Evolutionary conservation across 2,888 invertebrate species (phyloP).

Genomic region (Drosophila anomelani): DNA sequence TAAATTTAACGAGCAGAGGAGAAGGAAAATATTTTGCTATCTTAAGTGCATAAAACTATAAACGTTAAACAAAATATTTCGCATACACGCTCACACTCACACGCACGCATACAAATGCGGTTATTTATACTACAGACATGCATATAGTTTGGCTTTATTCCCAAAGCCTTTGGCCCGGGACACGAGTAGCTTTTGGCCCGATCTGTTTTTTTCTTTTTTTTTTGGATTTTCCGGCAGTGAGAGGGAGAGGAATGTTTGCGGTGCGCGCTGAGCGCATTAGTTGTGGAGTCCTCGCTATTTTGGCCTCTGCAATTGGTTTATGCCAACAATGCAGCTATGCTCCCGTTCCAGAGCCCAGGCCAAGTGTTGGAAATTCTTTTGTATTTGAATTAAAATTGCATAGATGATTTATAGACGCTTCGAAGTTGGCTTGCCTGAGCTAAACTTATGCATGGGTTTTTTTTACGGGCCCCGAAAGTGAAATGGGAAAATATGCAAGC

Average conservation of each 20-base stretch:
- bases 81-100: slow-evolving; percentile 43
- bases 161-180: slow-evolving; percentile 69
- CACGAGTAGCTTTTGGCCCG: slow-evolving; percentile 65
- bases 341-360: slow-evolving; percentile 1
- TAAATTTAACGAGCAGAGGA: slow-evolving; percentile 62
- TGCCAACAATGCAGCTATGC: slow-evolving; percentile 69
- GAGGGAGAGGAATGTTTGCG: slow-evolving; percentile 51
- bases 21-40: slow-evolving; percentile 69
- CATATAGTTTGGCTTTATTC: slow-evolving; percentile 69
- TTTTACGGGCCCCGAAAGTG: slow-evolving; percentile 45
- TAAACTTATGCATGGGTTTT: slow-evolving; percentile 74
- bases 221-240: background rate
- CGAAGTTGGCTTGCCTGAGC: slow-evolving; percentile 52
- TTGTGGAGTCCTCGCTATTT: slow-evolving; percentile 70
- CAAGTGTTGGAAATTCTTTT: slow-evolving; percentile 65
- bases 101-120: slow-evolving; percentile 57
- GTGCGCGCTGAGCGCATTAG: slow-evolving; percentile 77
- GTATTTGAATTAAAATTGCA: slow-evolving; percentile 79
- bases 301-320: slow-evolving; percentile 78
- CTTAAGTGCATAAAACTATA: slow-evolving; percentile 80
- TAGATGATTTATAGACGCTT: slow-evolving; percentile 72
- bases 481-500: slow-evolving; percentile 27
- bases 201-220: slow-evolving; percentile 8
- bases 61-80: slow-evolving; percentile 80
- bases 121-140: slow-evolving; percentile 64